Evolutionary conservation across 2,888 invertebrate species (phyloP), one percentile per base, ranked within the genome.

Genomic region (Nesidiocoris tenuis): DNA sequence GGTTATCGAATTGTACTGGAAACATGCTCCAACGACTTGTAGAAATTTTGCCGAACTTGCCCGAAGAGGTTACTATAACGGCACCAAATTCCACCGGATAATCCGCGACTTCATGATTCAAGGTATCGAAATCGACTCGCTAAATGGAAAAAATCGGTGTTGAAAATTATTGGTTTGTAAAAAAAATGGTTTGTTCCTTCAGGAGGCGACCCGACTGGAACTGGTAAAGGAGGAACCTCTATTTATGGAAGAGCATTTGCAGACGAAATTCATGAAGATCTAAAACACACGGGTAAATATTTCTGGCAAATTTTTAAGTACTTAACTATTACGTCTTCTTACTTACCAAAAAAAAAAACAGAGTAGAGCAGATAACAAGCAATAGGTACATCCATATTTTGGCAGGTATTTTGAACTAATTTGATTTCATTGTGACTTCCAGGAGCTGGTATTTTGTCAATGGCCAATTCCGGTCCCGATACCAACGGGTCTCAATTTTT

Each of bases 401-500:
- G n/a, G n/a, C n/a, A n/a, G n/a, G n/a, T n/a, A n/a, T n/a, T n/a
- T n/a, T n/a, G n/a, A n/a, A n/a, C n/a, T n/a, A n/a, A n/a, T n/a
- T n/a, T n/a, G n/a, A n/a, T n/a, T n/a, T n/a, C n/a, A n/a, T n/a
- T n/a, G n/a, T n/a, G n/a, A n/a, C 70, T 74, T 80, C 22, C 80
- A 89, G 89, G 90, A 76, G 90, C 90, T 77, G 91, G 90, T 19
- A 87, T 91, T 75, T 81, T 90, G 54, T 96, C 97, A 0, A 99
- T 99, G 99, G 99, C 99, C 0, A 99, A 99, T 86, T 92, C 97
- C 19, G 98, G 98, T 0, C 96, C 97, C 0, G 90, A 98, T 82
- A 91, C 95, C 3, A 99, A 99, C 84, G 98, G 98, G 1, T 97
- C 96, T 25, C 99, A 99, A 84, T 99, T 99, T 86, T 99, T 98